Base-by-base conservation (phyloP, 1,140 invertebrate genomes). In the Bombyx mori region DNA sequence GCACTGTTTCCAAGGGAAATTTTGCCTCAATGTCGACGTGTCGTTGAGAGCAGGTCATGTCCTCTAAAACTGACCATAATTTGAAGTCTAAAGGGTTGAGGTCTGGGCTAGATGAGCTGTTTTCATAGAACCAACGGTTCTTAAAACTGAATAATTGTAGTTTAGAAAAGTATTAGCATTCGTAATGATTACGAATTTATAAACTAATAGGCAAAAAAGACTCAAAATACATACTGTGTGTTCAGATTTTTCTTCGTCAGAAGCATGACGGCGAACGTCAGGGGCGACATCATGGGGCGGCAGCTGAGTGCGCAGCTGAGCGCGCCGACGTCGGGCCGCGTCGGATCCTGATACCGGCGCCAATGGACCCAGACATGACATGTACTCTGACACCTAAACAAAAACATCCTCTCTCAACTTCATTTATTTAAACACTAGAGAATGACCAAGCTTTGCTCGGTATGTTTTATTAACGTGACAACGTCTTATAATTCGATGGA, bases 231-330 rank as follows among this genome's bases (percentile, higher is more conserved):
- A 51, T 55, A 84, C 83, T 8, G 81, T 85, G 54, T 86, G 82
- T 57, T 86, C 82, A 0, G 73, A 65, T 59, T 86, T 84, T 68
- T 86, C 83, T 48, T 81, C 74, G 52, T 84, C 80, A 8, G 70
- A 63, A 51, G 81, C 80, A 57, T 86, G 76, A 42, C 71, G 69
- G 1, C 82, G 55, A 0, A 69, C 76, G n/a, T 70, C 79, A n/a
- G 77, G 67, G 1, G 80, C 81, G 0, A 95, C 91, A 78, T 96
- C 95, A 75, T 95, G 94, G 5, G 94, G 88, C 6, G 94, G 94
- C 44, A 96, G 88, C 82, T 96, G 95, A 61, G 93, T 93, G 72
- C 95, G 92, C 4, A 96, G 88, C 58, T 94, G 91, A 54, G 93
- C 92, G 66, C 93, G 93, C 35, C 95, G 88, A 54, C 91, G 89